Evolutionary conservation across 35 echinoderm and acorn worm genomes (phyloP), one percentile per base, ranked within the genome.

Genomic region (Ophiothrix spiculata): DNA sequence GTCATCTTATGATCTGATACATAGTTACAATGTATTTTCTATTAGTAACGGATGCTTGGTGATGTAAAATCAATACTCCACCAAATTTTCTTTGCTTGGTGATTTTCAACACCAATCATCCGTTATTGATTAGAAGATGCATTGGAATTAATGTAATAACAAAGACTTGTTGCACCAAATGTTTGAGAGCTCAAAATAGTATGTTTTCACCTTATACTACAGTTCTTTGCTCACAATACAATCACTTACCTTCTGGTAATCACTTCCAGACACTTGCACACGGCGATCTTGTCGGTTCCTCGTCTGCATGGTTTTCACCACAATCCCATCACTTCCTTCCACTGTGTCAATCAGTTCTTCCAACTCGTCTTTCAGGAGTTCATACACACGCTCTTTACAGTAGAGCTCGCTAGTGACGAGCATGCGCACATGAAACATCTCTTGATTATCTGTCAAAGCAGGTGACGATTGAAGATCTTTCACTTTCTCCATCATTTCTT

Each of bases 231-330:
- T n/a, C n/a, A n/a, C n/a, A n/a, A n/a, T n/a, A n/a, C n/a, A n/a
- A n/a, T n/a, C n/a, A n/a, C 60, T 69, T 25, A 69, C 60, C 60
- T 69, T 69, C 60, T 69, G 60, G 23, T 69, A 69, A 28, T 69
- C 60, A 69, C 6, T 69, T 2, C 60, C 60, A 12, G 60, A 12
- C 29, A 69, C 29, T n/a, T 69, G 60, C 3, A 69, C 16, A 4
- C 60, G 23, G 2, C 60, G 6, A 69, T 69, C 60, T 25, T 1
- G 3, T 25, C 60, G 60, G 60, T 69, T 69, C 60, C 60, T 69
- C 60, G 29, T 15, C 60, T 69, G 60, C 60, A n/a, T 69, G 3
- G 29, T n/a, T 25, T 69, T 69, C 60, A 69, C 60, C 60, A 28
- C 29, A n/a, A 69, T 69, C 1, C 23, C 60, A 25, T 69, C 60